Conservation (phyloP, 2,888 invertebrate genomes). For the Scelioninae gen. 1 region DNA sequence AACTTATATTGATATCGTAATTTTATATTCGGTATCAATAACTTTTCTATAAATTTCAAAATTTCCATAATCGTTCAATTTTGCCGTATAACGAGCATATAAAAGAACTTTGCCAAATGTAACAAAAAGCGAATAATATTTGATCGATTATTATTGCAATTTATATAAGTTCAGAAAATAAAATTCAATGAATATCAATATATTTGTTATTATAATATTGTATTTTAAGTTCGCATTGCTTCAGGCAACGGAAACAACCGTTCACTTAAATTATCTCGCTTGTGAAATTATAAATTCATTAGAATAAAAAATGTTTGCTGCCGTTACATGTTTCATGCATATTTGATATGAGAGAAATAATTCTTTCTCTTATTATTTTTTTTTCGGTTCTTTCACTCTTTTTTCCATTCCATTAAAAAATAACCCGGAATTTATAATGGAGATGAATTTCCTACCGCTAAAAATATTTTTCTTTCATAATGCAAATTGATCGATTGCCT, state of each 20-base stretch:
- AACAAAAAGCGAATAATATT: neutral
- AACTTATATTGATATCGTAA: too few relatives aligned
- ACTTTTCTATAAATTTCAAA: neutral
- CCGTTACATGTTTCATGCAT: constrained; percentile 9
- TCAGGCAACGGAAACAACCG: constrained; percentile 11
- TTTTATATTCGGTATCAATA: too few relatives aligned
- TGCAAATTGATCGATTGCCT: neutral
- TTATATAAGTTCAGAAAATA: constrained; percentile 5
- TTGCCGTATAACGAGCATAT: neutral
- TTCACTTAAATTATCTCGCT: constrained; percentile 16
- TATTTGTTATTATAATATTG: constrained; percentile 4
- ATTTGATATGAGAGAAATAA: constrained; percentile 3
- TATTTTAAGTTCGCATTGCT: constrained; percentile 9
- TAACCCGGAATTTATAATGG: neutral
- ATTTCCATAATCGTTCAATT: constrained; percentile 6
- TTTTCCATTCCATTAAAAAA: neutral
- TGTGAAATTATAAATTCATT: constrained; percentile 24
- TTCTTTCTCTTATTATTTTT: neutral
- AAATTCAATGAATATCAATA: constrained; percentile 24
- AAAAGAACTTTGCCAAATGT: neutral
- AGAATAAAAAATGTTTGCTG: constrained; percentile 14
- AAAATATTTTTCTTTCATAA: constrained; percentile 23
- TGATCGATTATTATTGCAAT: constrained; percentile 8
- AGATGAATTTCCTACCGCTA: constrained; percentile 15
- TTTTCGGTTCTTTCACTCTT: constrained; percentile 10